phyloP scores from a whole-genome alignment of 2,797 vertebrate species.

The Atherinosoma microstoma region DNA sequence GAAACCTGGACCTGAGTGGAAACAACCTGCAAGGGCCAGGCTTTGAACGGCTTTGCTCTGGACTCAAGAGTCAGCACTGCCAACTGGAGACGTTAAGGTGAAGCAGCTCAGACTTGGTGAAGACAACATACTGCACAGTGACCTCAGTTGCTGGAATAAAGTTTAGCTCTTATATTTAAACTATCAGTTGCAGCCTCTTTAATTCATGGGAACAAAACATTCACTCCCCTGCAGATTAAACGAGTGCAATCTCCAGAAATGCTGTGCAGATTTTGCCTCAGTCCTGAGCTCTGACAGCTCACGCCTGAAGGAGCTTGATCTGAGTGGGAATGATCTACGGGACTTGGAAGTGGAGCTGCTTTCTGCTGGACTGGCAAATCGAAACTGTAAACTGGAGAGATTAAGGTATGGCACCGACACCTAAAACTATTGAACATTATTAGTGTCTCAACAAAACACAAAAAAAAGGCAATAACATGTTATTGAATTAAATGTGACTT shows the following conservation, averaged over 20 bases:
- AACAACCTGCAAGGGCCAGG: conserved; percentile 47
- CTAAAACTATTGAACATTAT: too few species aligned
- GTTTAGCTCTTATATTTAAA: not conserved
- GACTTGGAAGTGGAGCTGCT: conserved; percentile 41
- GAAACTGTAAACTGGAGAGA: conserved; percentile 31
- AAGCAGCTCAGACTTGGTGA: not conserved
- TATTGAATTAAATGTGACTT: not conserved
- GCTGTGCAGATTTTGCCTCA: conserved; percentile 36
- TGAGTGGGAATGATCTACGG: conserved; percentile 51
- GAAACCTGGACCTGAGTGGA: conserved; percentile 46
- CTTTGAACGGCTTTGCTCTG: conserved; percentile 30
- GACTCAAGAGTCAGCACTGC: conserved; percentile 36
- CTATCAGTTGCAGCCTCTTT: not conserved
- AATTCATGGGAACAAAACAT: not conserved
- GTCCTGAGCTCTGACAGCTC: conserved; percentile 33
- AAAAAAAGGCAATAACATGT: not conserved
- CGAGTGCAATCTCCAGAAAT: conserved; percentile 42
- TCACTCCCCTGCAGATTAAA: conserved; percentile 33
- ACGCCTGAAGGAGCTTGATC: conserved; percentile 37
- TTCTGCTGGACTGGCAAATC: conserved; percentile 30
- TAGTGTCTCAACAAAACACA: not conserved
- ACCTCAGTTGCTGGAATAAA: not conserved
- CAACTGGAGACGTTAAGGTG: conserved; percentile 49
- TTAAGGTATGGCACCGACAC: conserved; percentile 18
- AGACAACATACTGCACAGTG: not conserved